Conservation (phyloP, 2,888 invertebrate species). For the Subacronicta megacephala region DNA sequence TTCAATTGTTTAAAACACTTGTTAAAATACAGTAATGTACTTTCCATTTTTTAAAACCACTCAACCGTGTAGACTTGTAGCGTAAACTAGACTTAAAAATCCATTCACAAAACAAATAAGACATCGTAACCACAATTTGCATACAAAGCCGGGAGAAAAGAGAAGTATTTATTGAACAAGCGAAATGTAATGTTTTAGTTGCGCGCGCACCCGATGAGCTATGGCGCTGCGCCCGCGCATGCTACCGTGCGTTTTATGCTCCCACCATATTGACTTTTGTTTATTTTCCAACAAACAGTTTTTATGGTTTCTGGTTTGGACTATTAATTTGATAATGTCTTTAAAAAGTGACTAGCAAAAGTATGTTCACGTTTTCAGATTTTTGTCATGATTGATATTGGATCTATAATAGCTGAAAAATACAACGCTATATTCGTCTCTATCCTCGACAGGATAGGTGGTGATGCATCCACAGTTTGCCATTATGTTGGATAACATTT, state of each 20-base stretch:
- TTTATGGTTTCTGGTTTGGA: conserved; percentile 32
- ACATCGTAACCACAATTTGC: conserved; percentile 67
- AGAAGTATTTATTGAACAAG: conserved; percentile 73
- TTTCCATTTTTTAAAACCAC: conserved; percentile 15
- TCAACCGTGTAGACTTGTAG: conserved; percentile 2
- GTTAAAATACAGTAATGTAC: no score
- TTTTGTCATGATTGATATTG: neutral
- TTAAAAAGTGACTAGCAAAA: neutral
- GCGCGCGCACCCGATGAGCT: conserved; percentile 66
- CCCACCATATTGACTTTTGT: conserved; percentile 46
- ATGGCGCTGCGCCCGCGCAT: conserved; percentile 61
- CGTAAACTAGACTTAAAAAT: conserved; percentile 40
- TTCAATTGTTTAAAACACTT: no score
- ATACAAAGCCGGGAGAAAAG: conserved; percentile 76
- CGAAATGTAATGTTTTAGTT: conserved; percentile 55
- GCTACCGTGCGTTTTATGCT: conserved; percentile 67
- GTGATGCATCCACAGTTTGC: no score
- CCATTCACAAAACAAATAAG: conserved; percentile 61
- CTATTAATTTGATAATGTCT: conserved; percentile 33
- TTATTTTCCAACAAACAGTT: conserved; percentile 49
- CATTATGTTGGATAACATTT: no score
- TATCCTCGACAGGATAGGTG: no score
- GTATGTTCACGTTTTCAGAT: no score
- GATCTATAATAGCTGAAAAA: neutral
- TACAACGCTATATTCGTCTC: no score